phyloP scores from a whole-genome alignment of 2,113 vertebrate genomes.

The Microcebus lehilahytsara region DNA sequence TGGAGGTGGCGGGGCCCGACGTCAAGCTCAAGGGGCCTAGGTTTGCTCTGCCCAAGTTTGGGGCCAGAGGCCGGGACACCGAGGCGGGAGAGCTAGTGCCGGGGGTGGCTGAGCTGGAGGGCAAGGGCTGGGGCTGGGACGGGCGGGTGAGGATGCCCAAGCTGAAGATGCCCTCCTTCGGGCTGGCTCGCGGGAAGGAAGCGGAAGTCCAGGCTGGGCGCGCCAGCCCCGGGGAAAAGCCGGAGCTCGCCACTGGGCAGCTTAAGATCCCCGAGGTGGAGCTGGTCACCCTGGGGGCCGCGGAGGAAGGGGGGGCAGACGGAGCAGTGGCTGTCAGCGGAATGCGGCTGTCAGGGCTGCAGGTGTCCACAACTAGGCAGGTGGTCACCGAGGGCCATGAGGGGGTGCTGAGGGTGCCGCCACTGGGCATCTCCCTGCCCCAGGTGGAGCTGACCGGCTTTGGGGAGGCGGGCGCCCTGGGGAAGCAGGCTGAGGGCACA shows the following conservation, averaged over 20 bases:
- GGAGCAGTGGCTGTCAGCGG: fast-evolving
- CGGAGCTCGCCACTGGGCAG: conserved; percentile 64
- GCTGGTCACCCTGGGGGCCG: conserved; percentile 80
- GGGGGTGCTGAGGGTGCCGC: conserved; percentile 82
- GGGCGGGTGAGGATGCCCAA: conserved; percentile 84
- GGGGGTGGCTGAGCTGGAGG: conserved; percentile 64
- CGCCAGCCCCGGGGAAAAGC: conserved; percentile 67
- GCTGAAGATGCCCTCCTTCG: conserved; percentile 88
- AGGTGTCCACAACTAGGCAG: conserved; percentile 75
- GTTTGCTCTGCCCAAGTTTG: conserved; percentile 86
- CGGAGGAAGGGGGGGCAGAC: conserved; percentile 42
- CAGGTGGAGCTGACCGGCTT: conserved; percentile 82
- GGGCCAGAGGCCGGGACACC: conserved; percentile 77
- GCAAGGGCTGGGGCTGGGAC: conserved; percentile 75
- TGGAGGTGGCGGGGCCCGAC: conserved; percentile 74
- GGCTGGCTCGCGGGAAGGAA: conserved; percentile 83
- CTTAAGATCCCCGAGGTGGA: conserved; percentile 83
- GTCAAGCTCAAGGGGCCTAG: conserved; percentile 75
- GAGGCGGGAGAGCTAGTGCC: conserved; percentile 40
- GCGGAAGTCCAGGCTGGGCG: conserved; percentile 60
- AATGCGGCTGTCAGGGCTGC: background rate
- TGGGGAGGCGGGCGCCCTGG: background rate
- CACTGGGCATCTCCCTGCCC: conserved; percentile 83
- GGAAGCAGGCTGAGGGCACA: background rate
- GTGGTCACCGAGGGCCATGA: conserved; percentile 82